A percentile compares a stretch with the other conserved stretches of the same genome.
Evolutionary conservation across 2,797 vertebrate genomes (phyloP).

Genomic region (Pantherophis alleghaniensis): DNA sequence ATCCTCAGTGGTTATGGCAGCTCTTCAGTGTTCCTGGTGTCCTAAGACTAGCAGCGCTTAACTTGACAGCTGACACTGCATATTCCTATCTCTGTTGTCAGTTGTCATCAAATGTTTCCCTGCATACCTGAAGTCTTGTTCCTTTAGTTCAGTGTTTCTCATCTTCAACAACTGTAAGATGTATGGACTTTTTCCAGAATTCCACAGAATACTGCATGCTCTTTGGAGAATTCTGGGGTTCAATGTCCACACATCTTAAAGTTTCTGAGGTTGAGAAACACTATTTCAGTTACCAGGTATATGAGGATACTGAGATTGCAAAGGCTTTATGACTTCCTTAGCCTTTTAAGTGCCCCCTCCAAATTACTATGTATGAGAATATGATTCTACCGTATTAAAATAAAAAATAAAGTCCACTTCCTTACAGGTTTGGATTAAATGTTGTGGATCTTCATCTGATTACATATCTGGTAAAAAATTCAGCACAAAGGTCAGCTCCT

Average conservation of each 20-base stretch:
- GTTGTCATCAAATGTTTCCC: neutral
- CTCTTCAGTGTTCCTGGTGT: neutral
- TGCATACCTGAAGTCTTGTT: neutral
- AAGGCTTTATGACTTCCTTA: neutral
- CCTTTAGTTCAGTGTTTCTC: neutral
- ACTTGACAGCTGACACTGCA: neutral
- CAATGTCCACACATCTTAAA: neutral
- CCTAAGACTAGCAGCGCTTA: neutral
- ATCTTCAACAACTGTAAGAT: neutral
- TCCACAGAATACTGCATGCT: neutral
- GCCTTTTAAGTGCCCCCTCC: neutral
- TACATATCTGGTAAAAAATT: neutral
- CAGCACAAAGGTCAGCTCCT: slow-evolving; percentile 12
- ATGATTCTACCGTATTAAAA: neutral
- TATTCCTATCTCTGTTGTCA: neutral
- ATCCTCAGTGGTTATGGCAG: neutral
- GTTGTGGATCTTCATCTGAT: neutral
- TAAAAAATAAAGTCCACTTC: neutral
- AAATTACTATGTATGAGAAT: fast-evolving
- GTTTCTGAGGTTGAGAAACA: neutral
- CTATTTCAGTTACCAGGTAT: neutral
- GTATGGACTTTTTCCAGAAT: neutral
- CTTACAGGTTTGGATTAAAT: neutral
- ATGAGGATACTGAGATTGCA: neutral
- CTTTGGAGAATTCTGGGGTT: neutral